These are phyloP conservation scores for Neodiprion virginianus DNA, from an alignment of 1,140 invertebrate genomes.

Conservation along the genomic window DNA sequence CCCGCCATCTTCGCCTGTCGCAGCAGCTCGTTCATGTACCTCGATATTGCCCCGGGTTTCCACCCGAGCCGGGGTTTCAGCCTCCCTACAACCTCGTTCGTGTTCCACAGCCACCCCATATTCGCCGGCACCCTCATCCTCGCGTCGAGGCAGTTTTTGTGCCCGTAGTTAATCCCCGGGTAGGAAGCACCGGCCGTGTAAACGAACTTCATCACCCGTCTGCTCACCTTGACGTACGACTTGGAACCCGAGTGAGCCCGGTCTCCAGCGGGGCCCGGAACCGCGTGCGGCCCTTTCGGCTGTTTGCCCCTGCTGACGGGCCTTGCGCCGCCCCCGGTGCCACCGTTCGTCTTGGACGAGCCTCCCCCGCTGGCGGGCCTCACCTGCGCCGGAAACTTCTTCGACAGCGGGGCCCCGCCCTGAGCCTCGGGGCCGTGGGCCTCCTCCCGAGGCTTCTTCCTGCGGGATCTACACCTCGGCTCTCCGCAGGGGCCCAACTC, in stretches of 20 bases:
- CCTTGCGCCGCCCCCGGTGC: no score
- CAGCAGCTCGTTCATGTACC: slow-evolving; percentile 43
- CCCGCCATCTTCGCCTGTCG: slow-evolving; percentile 41
- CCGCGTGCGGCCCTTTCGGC: neutral
- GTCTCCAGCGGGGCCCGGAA: slow-evolving; percentile 12
- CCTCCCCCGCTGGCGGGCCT: neutral
- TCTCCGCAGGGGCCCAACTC: slow-evolving; percentile 45
- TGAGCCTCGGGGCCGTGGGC: neutral
- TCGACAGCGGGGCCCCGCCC: neutral
- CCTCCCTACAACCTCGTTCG: slow-evolving; percentile 28
- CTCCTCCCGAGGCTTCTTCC: slow-evolving; percentile 17
- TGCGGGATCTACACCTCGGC: slow-evolving; percentile 41
- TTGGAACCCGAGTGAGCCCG: neutral
- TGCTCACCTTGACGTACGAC: slow-evolving; percentile 38
- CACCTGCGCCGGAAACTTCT: neutral
- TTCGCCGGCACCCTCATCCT: slow-evolving; percentile 50
- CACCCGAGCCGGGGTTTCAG: slow-evolving; percentile 49
- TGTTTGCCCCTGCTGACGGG: neutral
- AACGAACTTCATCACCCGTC: slow-evolving; percentile 42
- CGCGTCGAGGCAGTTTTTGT: slow-evolving; percentile 47
- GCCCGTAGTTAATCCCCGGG: slow-evolving; percentile 46
- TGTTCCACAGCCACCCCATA: slow-evolving; percentile 57
- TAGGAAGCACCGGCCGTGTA: slow-evolving; percentile 36
- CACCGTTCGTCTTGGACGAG: neutral
- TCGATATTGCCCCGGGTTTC: slow-evolving; percentile 52